Conservation (phyloP, 2,113 vertebrate species). For the Eretmochelys imbricata region DNA sequence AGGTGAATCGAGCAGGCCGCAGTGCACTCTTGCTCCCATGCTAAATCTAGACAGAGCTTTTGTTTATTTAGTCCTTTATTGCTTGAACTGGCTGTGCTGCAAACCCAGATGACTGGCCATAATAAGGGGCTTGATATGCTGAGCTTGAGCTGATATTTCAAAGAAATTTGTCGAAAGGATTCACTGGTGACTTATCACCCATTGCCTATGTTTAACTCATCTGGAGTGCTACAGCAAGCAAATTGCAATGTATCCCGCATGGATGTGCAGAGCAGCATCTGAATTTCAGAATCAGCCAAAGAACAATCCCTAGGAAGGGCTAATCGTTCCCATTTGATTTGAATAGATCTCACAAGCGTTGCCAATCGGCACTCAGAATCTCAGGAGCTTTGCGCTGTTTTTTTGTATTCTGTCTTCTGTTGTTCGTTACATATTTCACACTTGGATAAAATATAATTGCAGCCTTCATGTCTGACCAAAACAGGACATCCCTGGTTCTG, state of each 20-base stretch:
- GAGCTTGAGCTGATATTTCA: neutral
- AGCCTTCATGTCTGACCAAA: neutral
- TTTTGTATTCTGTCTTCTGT: neutral
- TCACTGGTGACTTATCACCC: neutral
- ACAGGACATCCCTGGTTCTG: neutral
- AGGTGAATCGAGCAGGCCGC: neutral
- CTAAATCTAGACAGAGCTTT: neutral
- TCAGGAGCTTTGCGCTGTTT: neutral
- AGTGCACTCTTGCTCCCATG: neutral
- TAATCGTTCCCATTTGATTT: neutral
- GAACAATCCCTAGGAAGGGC: neutral
- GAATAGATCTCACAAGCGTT: neutral
- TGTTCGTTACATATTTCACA: neutral
- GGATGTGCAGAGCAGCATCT: neutral
- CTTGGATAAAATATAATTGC: neutral
- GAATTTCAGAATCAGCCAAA: neutral
- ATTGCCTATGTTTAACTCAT: neutral
- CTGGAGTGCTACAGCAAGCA: neutral
- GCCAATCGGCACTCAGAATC: neutral
- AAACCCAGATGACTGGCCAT: neutral
- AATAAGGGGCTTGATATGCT: neutral
- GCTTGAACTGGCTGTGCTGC: neutral
- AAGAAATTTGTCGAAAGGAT: neutral
- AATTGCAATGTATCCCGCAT: neutral
- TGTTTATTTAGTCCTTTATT: neutral